Base-by-base conservation (phyloP, 2,888 invertebrate species). In the Homarus gammarus region DNA sequence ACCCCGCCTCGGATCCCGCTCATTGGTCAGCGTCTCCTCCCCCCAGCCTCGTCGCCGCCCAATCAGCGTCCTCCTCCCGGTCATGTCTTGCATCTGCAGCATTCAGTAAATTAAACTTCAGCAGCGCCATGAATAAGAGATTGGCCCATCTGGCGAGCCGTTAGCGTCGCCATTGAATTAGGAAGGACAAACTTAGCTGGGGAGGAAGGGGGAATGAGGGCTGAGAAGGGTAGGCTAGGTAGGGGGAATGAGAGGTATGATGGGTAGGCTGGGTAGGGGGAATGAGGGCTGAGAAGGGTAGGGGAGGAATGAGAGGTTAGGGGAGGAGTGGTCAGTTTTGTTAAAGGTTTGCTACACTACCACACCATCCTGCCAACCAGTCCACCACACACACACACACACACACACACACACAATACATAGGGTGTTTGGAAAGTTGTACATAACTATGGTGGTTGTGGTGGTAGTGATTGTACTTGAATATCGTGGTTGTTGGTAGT, bases 151-250 rank as follows among this genome's bases (percentile, higher is more conserved):
- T 36, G 38, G 40, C n/a, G 22, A 22, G 38, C 72, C 22, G 38
- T 72, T 72, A n/a, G 38, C 36, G 72, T 36, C 40, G 38, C 36
- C 72, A 72, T 72, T 72, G 72, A 72, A 72, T 72, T 72, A 72
- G 38, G n/a, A 36, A 72, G 72, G 38, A 72, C 72, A 72, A 72
- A 40, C 72, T 40, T 72, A 40, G 38, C 36, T 18, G n/a, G 38
- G 2, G 31, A 31, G 70, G 12, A 2, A 15, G 70, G 70, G 31
- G 31, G 64, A 31, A 31, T 27, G 6, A 31, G 64, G 22, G 18
- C 3, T 1, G 38, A 75, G 27, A 3, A 31, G 51, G 51, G 33
- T 5, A 78, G 38, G 22, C 1, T 3, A 40, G 49, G 31, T 5
- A 78, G 27, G 27, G 78, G 44, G 77, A 22, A 22, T 15, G 10